Evolutionary conservation across 1,140 invertebrate genomes (phyloP).

Genomic region (Drosophila orena): DNA sequence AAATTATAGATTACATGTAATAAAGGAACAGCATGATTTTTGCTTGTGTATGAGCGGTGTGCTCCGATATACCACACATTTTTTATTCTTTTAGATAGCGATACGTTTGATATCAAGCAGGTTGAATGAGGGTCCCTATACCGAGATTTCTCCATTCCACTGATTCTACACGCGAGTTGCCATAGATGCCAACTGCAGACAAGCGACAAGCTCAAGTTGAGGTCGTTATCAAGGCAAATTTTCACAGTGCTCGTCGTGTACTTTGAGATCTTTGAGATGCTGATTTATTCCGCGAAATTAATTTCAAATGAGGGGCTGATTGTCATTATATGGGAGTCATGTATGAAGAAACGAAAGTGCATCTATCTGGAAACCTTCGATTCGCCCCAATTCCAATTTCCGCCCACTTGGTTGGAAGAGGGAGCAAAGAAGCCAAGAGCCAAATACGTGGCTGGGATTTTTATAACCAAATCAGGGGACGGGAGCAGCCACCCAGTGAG

Average conservation of each 20-base stretch:
- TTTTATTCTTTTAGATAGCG: slow-evolving; percentile 50
- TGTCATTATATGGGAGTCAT: slow-evolving; percentile 51
- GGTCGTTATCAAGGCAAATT: background rate
- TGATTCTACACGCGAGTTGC: slow-evolving; percentile 10
- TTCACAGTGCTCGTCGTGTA: slow-evolving; percentile 10
- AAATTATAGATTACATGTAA: too few relatives aligned
- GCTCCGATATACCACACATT: slow-evolving; percentile 3
- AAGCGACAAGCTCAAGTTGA: slow-evolving; percentile 26
- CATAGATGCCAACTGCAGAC: slow-evolving; percentile 53
- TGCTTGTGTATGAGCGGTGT: slow-evolving; percentile 14
- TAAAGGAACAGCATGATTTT: background rate
- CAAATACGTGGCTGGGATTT: slow-evolving; percentile 72
- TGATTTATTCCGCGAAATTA: slow-evolving; percentile 75
- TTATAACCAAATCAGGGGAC: slow-evolving; percentile 82
- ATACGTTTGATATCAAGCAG: slow-evolving; percentile 66
- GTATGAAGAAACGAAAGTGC: slow-evolving; percentile 64
- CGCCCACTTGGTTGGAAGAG: slow-evolving; percentile 13
- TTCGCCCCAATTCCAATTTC: slow-evolving; percentile 9
- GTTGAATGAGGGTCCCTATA: slow-evolving; percentile 1
- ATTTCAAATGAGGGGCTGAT: slow-evolving; percentile 76
- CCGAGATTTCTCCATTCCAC: slow-evolving; percentile 21
- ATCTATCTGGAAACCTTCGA: slow-evolving; percentile 60
- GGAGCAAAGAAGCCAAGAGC: slow-evolving; percentile 5
- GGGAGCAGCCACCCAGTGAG: slow-evolving; percentile 15
- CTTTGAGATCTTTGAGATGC: slow-evolving; percentile 32